Evolutionary conservation across 2,113 vertebrate genomes (phyloP), one percentile per base, ranked within the genome.

Genomic region (Oncorhynchus tshawytscha): DNA sequence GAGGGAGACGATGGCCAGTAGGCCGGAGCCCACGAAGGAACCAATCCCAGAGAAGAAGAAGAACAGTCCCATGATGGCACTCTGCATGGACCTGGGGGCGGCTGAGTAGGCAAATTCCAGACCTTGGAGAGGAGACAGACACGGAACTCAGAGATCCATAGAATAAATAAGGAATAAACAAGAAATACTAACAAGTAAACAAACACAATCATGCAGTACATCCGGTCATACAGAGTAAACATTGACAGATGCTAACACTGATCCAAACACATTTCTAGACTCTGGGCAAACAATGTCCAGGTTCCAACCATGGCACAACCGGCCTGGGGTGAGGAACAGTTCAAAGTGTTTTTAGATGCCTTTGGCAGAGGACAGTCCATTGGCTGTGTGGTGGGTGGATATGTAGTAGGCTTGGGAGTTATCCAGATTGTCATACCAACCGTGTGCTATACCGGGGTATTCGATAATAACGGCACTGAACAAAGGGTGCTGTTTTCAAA

Each of bases 1-100:
- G 73, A 96, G 1, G 0, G 97, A 97, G 64, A 99, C 98, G 64
- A 99, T 82, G 0, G 95, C 96, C 87, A 99, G 78, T 77, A 99
- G 86, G 0, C 98, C 98, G 0, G 95, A 99, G 80, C 97, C 98
- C 80, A 99, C 96, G 1, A 99, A 98, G 0, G 98, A 99, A 1
- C 98, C 98, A 1, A 98, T 92, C 1, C 98, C 98, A 6, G 97
- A 99, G 77, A 99, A 99, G 92, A 99, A 99, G 75, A 99, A 99
- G 89, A 99, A 99, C 8, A 99, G 90, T 1, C 98, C 98, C 98
- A 99, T 99, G 67, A 99, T 95, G 65, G 96, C 97, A 24, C 98
- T 99, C 94, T 99, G 97, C 98, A 99, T 99, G 54, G 96, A 95
- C 80, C 94, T 97, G 2, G 98, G 97, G 16, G 98, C 96, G 1